Evolutionary conservation across 2,113 vertebrate species (phyloP).

Genomic region (Rallus limicola): DNA sequence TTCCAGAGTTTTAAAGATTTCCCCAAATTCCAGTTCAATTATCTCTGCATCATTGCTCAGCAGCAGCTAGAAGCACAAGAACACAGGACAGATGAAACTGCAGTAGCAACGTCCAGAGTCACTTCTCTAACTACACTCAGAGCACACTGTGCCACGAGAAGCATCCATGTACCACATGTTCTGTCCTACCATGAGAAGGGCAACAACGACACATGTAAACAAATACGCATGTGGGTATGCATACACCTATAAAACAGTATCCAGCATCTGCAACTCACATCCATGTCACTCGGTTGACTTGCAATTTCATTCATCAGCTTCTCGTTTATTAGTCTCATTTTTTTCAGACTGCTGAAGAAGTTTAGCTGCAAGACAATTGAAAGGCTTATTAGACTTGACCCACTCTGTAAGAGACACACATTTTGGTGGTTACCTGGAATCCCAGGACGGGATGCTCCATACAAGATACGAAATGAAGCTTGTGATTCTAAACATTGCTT

Average conservation of each 20-base stretch:
- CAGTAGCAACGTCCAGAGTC: background rate
- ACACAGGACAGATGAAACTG: background rate
- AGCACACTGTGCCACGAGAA: background rate
- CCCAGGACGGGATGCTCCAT: background rate
- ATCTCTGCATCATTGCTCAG: constrained; percentile 50
- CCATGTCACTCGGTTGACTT: background rate
- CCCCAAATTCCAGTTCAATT: constrained; percentile 55
- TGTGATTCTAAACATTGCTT: background rate
- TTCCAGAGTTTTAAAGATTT: constrained; percentile 63
- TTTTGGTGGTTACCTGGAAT: background rate
- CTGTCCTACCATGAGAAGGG: rapidly evolving
- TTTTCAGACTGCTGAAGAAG: constrained; percentile 70
- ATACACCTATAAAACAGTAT: background rate
- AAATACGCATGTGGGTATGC: no score
- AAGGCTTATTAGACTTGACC: background rate
- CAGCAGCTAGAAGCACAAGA: background rate
- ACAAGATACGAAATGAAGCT: background rate
- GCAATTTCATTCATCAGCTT: constrained; percentile 54
- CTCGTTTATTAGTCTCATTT: constrained; percentile 63
- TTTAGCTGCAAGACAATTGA: constrained; percentile 56
- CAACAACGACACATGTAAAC: background rate
- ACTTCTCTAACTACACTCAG: background rate
- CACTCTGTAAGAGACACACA: background rate
- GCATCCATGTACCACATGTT: background rate
- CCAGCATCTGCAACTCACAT: constrained; percentile 39